Evolutionary conservation across 2,113 vertebrate species (phyloP), one percentile per base, ranked within the genome.

Genomic region (Thamnaconus septentrionalis): DNA sequence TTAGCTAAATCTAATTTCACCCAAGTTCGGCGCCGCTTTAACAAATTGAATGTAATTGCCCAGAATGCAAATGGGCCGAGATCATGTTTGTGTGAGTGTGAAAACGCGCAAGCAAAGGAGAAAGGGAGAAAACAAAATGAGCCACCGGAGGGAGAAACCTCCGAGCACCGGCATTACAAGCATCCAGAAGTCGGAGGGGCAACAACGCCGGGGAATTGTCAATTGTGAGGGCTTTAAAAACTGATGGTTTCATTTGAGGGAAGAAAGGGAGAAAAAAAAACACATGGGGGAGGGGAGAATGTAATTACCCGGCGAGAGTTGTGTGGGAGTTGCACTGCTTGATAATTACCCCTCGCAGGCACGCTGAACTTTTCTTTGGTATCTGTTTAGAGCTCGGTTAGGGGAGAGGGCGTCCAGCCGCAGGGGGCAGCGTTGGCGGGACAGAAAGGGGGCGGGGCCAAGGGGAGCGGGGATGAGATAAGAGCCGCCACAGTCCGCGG

Each of bases 21-120:
- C 80, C 88, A 90, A 88, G 87, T 88, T 89, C 79, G 88, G 72
- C 48, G 51, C 57, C 43, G 59, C 77, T 87, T 85, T 87, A 31
- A 85, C 82, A 87, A 89, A 90, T 88, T 88, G 82, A 85, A 84
- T 75, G 76, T 82, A 89, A 90, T 87, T 90, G 82, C 87, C 80
- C 85, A 78, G 73, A 85, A 87, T 89, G 76, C 85, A 89, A 89
- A 88, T 85, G 67, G 71, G 18, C 58, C 61, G 50, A 50, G 66
- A 73, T 71, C 67, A 74, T 87, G 81, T 87, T 80, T 79, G 71
- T 84, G 53, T 70, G 68, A 68, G 59, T 74, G 81, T 75, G 75
- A 80, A 67, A 70, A 56, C 41, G 18, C 18, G 18, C 18, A 66
- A 81, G 70, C 59, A 53, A 71, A 59, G 72, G 7, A 12, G 44